Conservation (phyloP, 2,113 vertebrate species). For the Gadus macrocephalus region DNA sequence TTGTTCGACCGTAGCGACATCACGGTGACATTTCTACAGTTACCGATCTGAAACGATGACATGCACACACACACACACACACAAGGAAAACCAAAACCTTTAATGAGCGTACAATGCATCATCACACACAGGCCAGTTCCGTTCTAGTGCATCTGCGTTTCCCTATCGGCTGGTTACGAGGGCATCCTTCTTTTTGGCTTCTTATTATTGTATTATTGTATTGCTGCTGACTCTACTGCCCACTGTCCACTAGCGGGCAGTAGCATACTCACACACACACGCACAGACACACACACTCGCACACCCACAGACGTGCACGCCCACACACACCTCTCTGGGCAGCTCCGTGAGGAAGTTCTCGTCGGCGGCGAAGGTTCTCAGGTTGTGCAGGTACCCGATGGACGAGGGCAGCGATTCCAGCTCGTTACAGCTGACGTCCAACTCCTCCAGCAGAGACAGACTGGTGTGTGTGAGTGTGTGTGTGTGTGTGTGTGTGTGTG, state of each 20-base stretch:
- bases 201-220: no score
- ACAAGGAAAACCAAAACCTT: not conserved
- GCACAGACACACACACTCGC: constrained; percentile 28
- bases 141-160: no score
- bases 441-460: constrained; percentile 93
- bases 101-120: not conserved
- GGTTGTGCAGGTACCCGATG: constrained; percentile 91
- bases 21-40: constrained; percentile 95
- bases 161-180: no score
- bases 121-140: no score
- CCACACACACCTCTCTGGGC: constrained; percentile 82
- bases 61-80: constrained; percentile 24
- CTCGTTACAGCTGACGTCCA: constrained; percentile 98
- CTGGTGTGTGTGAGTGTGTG: constrained; percentile 57
- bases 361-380: constrained; percentile 91
- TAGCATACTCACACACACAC: no score
- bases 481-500: no score
- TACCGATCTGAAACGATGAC: constrained; percentile 81
- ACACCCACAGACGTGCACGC: constrained; percentile 15
- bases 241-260: no score
- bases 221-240: no score
- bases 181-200: no score
- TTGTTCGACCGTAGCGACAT: constrained; percentile 99
- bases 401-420: constrained; percentile 90
- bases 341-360: constrained; percentile 96